Evolutionary conservation across 1,140 invertebrate species (phyloP).

Genomic region (Plutomurus gul): DNA sequence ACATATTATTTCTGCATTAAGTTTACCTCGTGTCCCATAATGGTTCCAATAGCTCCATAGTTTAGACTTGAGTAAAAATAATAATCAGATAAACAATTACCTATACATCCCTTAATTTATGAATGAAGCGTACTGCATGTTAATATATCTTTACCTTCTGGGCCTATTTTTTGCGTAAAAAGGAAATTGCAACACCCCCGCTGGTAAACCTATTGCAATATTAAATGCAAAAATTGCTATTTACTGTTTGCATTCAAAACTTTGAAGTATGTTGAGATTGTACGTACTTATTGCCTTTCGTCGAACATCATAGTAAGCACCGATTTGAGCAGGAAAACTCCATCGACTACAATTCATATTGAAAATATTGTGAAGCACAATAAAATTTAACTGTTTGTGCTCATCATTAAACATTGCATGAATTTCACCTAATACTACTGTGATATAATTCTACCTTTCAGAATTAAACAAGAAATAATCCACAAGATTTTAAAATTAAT

Average conservation of each 20-base stretch:
- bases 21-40: conserved; percentile 46
- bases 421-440: no score
- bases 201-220: conserved; percentile 46
- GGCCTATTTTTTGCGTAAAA: conserved; percentile 56
- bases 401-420: no score
- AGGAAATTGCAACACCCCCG: conserved; percentile 52
- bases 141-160: background rate
- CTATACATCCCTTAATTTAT: background rate
- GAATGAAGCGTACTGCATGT: background rate
- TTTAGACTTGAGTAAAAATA: conserved; percentile 5
- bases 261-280: no score
- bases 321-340: conserved; percentile 41
- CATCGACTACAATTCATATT: conserved; percentile 6
- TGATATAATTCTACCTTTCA: no score
- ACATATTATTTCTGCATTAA: no score
- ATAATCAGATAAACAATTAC: background rate
- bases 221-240: background rate
- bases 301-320: conserved; percentile 42
- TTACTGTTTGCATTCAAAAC: background rate
- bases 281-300: conserved; percentile 45
- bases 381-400: no score
- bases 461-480: background rate
- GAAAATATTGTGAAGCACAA: background rate
- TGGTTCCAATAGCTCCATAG: conserved; percentile 32
- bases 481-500: background rate